Evolutionary conservation across 2,888 invertebrate species (phyloP), one percentile per base, ranked within the genome.

Genomic region (Tetramorium bicarinatum): DNA sequence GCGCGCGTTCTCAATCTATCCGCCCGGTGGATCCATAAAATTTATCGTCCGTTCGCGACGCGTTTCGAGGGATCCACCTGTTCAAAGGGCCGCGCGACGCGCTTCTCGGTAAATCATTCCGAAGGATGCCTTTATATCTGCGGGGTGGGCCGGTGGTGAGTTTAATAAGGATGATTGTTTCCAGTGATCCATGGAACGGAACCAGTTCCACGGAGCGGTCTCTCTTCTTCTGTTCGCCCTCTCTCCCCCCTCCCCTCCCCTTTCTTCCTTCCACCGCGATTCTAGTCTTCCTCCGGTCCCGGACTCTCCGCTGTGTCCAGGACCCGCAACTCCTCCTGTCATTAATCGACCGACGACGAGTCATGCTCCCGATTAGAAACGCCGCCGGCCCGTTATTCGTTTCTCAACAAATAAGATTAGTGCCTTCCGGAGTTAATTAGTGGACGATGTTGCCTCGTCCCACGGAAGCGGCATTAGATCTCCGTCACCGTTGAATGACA

Each of bases 161-260:
- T 92, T 93, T 92, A 92, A 93, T 93, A 92, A 92, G 91, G 91
- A 93, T 92, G 91, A 93, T 93, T 93, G 92, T 92, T 93, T 92
- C 92, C 92, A 91, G 91, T 90, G 92, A 92, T 92, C 90, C 87
- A 80, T 87, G 87, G 89, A 88, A 89, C 89, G 83, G 86, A 89
- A 88, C 90, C 89, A 90, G 91, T 91, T 91, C 89, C 88, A 86
- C 87, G 86, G 86, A 86, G 74, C 84, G 64, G 71, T 84, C 84
- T 66, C 84, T 66, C 61, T 66, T 74, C 59, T 85, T 52, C 54
- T 62, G 15, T 38, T 59, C 74, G 59, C 67, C 72, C 64, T 76
- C 59, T 61, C 74, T 61, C 9, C 7, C 9, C 54, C 79, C 64
- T 52, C 15, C 54, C 25, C 15, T 34, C 52, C 64, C 15, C 49